Conservation (phyloP, 2,113 vertebrate genomes). For the Orthonyx spaldingii region DNA sequence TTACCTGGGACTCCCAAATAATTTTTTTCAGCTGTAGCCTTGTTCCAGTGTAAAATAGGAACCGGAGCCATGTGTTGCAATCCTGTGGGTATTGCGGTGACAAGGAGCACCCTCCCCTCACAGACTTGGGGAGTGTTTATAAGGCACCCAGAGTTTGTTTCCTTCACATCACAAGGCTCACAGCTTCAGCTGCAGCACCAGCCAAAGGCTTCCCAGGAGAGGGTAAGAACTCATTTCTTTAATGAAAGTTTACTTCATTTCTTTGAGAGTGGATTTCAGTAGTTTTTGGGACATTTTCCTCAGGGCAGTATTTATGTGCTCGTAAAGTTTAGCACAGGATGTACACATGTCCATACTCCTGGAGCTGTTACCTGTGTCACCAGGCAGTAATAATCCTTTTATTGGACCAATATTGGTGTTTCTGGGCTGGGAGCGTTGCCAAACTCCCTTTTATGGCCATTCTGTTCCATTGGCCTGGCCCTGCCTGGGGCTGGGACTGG, state of each 20-base stretch:
- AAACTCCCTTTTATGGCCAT: neutral
- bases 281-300: neutral
- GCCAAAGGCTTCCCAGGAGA: neutral
- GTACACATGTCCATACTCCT: neutral
- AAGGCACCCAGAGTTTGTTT: neutral
- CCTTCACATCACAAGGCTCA: conserved; percentile 5
- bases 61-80: conserved; percentile 34
- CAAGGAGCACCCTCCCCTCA: neutral
- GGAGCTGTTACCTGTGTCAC: neutral
- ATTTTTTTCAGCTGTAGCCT: neutral
- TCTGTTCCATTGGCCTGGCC: neutral
- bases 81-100: neutral
- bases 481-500: neutral
- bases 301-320: neutral
- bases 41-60: conserved; percentile 35
- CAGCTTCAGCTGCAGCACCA: neutral
- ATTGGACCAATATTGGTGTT: neutral
- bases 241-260: neutral
- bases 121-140: neutral
- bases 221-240: conserved; percentile 20
- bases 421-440: neutral
- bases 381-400: neutral
- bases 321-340: neutral
- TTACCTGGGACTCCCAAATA: conserved; percentile 61
- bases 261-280: neutral